These are phyloP conservation scores for Erebia aethiops DNA, from an alignment of 2,888 invertebrate species.

Conservation along the genomic window DNA sequence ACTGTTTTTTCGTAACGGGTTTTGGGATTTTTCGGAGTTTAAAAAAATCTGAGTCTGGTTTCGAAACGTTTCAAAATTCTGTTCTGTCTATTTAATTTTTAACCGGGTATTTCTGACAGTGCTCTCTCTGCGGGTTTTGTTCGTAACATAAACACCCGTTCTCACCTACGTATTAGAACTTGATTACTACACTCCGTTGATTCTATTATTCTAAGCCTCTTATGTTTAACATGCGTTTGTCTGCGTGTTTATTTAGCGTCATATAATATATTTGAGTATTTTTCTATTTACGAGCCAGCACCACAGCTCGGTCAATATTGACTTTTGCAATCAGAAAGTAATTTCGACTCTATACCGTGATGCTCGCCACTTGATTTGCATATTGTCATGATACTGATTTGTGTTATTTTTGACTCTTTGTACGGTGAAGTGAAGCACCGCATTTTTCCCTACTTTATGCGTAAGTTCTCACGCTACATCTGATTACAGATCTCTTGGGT, in stretches of 20 bases:
- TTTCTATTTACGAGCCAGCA: constrained; percentile 50
- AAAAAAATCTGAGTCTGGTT: too few species aligned
- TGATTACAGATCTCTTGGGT: constrained; percentile 26
- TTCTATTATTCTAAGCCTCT: constrained; percentile 74
- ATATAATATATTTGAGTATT: constrained; percentile 62
- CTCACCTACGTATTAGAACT: constrained; percentile 75
- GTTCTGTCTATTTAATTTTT: not conserved
- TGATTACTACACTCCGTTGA: constrained; percentile 74
- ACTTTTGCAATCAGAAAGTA: constrained; percentile 22
- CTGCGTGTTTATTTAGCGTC: constrained; percentile 56
- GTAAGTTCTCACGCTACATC: constrained; percentile 74
- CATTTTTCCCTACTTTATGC: constrained; percentile 56
- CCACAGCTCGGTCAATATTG: constrained; percentile 49
- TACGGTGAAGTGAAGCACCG: constrained; percentile 54
- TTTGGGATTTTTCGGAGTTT: too few species aligned
- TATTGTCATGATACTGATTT: not conserved
- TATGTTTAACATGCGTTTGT: constrained; percentile 68
- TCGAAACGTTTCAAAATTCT: not conserved
- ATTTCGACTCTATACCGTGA: not conserved
- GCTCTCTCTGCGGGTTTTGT: not conserved
- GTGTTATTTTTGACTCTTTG: not conserved
- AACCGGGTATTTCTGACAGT: not conserved
- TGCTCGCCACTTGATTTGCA: not conserved
- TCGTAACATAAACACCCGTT: constrained; percentile 74
- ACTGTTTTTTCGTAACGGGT: too few species aligned